Percentiles rank a stretch among this genome's conserved stretches.
These are phyloP conservation scores for Ectemnius cavifrons DNA, from an alignment of 2,888 invertebrate genomes.

Conservation along the genomic window DNA sequence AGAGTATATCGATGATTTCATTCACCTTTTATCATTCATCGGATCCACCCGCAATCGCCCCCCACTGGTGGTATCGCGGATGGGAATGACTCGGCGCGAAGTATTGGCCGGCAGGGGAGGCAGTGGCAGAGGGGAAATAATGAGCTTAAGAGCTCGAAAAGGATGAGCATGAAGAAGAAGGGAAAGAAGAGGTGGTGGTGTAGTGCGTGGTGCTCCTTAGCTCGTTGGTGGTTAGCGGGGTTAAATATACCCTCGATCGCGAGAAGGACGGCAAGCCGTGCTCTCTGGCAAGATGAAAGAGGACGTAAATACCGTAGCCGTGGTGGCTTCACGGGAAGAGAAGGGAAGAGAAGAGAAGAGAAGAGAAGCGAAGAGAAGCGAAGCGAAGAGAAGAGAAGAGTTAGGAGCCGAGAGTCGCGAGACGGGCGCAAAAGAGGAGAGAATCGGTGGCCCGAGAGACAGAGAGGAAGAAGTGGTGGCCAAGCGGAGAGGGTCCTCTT, in stretches of 20 bases:
- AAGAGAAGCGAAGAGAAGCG: not conserved
- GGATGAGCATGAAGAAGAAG: conserved; percentile 29
- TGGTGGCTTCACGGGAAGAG: not conserved
- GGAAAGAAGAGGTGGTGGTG: conserved; percentile 16
- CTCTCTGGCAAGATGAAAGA: conserved; percentile 2
- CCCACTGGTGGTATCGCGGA: too few relatives aligned
- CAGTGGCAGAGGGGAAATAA: not conserved
- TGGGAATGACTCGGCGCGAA: not conserved
- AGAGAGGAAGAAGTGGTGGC: conserved; percentile 24
- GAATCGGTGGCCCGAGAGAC: not conserved
- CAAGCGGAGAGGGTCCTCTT: conserved; percentile 1
- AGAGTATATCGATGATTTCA: not conserved
- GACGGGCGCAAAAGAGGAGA: not conserved
- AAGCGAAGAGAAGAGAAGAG: not conserved
- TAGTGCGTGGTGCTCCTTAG: conserved; percentile 45
- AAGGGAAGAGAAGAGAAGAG: not conserved
- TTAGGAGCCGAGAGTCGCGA: not conserved
- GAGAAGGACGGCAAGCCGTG: conserved; percentile 22
- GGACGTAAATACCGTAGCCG: not conserved
- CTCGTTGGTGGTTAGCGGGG: conserved; percentile 66
- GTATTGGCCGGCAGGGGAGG: not conserved
- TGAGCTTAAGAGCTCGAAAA: conserved; percentile 10
- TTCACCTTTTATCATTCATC: too few relatives aligned
- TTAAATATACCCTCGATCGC: conserved; percentile 71
- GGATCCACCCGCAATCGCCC: too few relatives aligned